Conservation (phyloP, 2,797 vertebrate genomes). For the Molothrus ater region DNA sequence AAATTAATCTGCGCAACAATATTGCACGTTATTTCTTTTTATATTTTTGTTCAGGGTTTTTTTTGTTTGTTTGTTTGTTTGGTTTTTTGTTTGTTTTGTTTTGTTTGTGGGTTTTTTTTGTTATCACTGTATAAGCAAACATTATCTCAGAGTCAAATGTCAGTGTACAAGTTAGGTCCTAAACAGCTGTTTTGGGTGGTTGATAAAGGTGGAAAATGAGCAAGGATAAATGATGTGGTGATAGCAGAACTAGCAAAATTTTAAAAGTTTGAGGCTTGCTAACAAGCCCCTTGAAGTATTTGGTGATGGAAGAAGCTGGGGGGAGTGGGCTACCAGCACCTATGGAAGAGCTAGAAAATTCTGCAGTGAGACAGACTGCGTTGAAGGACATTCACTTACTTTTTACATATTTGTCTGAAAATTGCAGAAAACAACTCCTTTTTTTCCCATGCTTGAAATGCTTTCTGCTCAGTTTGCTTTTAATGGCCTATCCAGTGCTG, state of each 20-base stretch:
- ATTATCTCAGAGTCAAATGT: background rate
- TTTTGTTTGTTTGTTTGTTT: background rate
- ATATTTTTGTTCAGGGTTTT: too few relatives aligned
- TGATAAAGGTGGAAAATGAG: background rate
- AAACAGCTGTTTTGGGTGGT: background rate
- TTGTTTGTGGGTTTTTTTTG: background rate
- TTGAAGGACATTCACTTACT: background rate
- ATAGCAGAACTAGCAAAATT: background rate
- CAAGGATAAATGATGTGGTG: background rate
- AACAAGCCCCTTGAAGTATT: background rate
- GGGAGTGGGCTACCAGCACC: background rate
- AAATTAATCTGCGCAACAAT: background rate
- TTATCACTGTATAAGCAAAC: background rate
- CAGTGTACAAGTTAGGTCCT: accelerated
- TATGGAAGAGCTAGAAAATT: background rate
- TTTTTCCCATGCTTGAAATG: background rate
- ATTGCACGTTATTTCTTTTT: background rate
- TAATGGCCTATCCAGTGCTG: background rate
- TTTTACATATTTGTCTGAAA: background rate
- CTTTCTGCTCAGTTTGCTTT: background rate
- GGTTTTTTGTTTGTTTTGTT: too few relatives aligned
- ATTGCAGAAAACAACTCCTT: background rate
- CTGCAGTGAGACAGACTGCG: background rate
- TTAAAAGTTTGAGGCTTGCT: background rate
- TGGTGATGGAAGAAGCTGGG: background rate